A percentile compares a stretch with the other conserved stretches of the same genome.
Conservation (phyloP, 1,140 invertebrate species). For the Lordiphosa stackelbergi region DNA sequence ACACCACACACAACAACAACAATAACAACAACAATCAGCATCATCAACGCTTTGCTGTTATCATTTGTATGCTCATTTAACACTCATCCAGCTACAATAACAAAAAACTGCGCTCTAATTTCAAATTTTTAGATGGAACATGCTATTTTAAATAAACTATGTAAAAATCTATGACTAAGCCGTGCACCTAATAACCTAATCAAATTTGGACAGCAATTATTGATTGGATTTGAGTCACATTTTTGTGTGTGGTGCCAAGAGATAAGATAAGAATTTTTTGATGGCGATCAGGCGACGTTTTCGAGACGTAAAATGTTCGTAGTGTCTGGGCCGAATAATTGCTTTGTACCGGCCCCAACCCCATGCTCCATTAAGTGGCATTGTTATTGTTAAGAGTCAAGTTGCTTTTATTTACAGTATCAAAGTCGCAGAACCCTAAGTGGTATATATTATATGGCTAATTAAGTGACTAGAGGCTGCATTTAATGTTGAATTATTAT, state of each 20-base stretch:
- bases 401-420: conserved; percentile 45
- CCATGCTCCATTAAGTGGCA: conserved; percentile 15
- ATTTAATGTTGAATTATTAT: conserved; percentile 30
- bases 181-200: conserved; percentile 16
- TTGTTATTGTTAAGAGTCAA: conserved; percentile 20
- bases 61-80: conserved; percentile 30
- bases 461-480: conserved; percentile 48
- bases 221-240: conserved; percentile 29
- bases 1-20: conserved; percentile 22
- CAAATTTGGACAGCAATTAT: conserved; percentile 29
- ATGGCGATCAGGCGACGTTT: conserved; percentile 50
- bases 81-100: conserved; percentile 28
- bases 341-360: conserved; percentile 48
- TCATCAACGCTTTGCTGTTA: conserved; percentile 8
- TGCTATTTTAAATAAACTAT: conserved; percentile 70
- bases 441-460: conserved; percentile 16
- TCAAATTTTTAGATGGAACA: conserved; percentile 59
- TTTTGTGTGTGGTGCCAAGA: conserved; percentile 6
- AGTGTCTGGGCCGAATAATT: conserved; percentile 28
- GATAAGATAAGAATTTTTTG: conserved; percentile 35
- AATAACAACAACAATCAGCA: conserved; percentile 5
- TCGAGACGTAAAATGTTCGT: conserved; percentile 3
- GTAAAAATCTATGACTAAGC: conserved; percentile 63
- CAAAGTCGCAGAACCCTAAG: conserved; percentile 35
- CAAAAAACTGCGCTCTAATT: conserved; percentile 42